Conservation (phyloP, 2,888 invertebrate species). For the Cotesia congregata region DNA sequence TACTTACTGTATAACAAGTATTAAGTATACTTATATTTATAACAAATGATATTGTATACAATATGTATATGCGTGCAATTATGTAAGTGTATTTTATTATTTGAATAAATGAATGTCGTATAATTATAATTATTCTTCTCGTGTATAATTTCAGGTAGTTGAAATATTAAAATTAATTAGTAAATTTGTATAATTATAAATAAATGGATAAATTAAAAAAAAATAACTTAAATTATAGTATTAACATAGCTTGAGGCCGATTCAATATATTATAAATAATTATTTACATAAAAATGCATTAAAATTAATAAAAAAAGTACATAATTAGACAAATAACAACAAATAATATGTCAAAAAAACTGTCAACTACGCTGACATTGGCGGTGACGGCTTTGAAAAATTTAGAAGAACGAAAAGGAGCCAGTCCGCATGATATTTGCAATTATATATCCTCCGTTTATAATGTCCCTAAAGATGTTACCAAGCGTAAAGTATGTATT, state of each 20-base stretch:
- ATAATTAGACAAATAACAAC: neutral
- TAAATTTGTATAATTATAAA: neutral
- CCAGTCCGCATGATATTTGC: conserved; percentile 54
- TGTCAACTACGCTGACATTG: conserved; percentile 49
- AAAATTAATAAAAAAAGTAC: no score
- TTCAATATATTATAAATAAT: neutral
- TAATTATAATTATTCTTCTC: neutral
- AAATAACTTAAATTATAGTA: neutral
- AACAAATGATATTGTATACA: neutral
- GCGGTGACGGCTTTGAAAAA: conserved; percentile 58
- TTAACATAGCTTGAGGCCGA: neutral
- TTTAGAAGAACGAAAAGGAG: conserved; percentile 55
- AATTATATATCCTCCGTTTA: conserved; percentile 53
- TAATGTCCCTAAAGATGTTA: conserved; percentile 47
- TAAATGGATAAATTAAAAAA: conserved; percentile 3
- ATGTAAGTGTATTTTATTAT: neutral
- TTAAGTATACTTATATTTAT: neutral
- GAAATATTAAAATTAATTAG: neutral
- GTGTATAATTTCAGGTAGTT: neutral
- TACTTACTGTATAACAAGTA: no score
- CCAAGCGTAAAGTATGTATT: conserved; percentile 55
- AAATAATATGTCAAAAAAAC: conserved; percentile 49
- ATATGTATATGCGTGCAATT: no score
- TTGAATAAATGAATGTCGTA: neutral
- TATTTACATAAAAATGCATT: no score